phyloP scores from a whole-genome alignment of 2,113 vertebrate species.

The Oophaga pumilio region DNA sequence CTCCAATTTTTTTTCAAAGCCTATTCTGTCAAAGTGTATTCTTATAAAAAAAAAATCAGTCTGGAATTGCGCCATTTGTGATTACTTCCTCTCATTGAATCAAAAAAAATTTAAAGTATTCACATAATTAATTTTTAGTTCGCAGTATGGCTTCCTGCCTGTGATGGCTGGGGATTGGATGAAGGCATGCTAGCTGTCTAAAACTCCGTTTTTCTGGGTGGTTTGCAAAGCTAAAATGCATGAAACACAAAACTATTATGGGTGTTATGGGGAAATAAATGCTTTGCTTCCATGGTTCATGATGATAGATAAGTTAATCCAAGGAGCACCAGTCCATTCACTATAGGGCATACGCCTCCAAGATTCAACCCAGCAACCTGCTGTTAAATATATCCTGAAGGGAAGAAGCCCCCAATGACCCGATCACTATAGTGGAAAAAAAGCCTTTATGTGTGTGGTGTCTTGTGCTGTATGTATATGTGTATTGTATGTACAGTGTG shows the following conservation, averaged over 20 bases:
- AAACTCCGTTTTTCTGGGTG: neutral
- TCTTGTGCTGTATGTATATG: no score
- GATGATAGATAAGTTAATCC: neutral
- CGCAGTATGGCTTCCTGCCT: conserved; percentile 30
- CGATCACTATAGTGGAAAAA: no score
- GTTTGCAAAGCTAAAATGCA: neutral
- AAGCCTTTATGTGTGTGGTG: no score
- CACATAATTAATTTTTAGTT: conserved; percentile 22
- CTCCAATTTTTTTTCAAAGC: neutral
- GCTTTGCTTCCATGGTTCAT: neutral
- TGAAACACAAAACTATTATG: neutral
- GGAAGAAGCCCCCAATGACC: no score
- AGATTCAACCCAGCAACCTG: no score
- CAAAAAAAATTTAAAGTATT: conserved; percentile 10
- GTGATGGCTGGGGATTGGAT: conserved; percentile 13
- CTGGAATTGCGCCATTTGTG: conserved; percentile 15
- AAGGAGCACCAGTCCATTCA: no score
- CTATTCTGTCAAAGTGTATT: neutral
- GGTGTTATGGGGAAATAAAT: neutral
- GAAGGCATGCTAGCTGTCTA: neutral
- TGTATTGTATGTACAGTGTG: no score
- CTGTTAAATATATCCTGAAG: no score
- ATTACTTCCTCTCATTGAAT: conserved; percentile 33
- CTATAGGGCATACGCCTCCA: no score
- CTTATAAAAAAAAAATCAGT: conserved; percentile 7